Evolutionary conservation across 1,140 invertebrate species (phyloP).

Genomic region (Rhagoletis pomonella): DNA sequence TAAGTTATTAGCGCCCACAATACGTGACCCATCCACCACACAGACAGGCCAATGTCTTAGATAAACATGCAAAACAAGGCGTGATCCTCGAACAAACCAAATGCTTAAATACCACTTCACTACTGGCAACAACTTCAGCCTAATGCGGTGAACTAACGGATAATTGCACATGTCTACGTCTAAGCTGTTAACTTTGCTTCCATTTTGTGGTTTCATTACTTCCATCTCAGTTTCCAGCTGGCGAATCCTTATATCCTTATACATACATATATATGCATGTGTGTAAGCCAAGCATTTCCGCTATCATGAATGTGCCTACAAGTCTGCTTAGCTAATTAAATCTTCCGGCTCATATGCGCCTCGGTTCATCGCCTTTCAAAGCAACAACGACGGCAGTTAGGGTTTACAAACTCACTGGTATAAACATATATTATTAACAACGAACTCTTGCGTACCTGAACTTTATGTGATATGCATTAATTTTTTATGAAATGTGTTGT

Average conservation of each 20-base stretch:
- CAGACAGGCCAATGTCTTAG: too few species aligned
- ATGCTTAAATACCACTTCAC: too few species aligned
- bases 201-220: background rate
- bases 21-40: too few species aligned
- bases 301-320: background rate
- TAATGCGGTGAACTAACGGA: background rate
- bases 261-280: background rate
- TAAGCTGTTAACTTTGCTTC: background rate
- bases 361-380: constrained; percentile 12
- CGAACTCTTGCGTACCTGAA: background rate
- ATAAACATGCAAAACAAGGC: too few species aligned
- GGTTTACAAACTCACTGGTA: background rate
- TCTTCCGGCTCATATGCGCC: constrained; percentile 39
- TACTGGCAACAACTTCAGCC: background rate
- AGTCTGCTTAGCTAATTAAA: constrained; percentile 1
- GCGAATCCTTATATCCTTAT: background rate
- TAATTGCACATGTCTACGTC: background rate
- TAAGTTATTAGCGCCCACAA: too few species aligned
- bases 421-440: background rate
- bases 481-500: constrained; percentile 17
- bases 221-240: background rate
- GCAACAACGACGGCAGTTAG: background rate
- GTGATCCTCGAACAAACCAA: too few species aligned
- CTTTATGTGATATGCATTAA: constrained; percentile 4
- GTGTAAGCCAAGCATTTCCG: background rate